Percentiles rank a stretch among this genome's conserved stretches.
Conservation (phyloP, 2,797 vertebrate species). For the Avahi laniger region DNA sequence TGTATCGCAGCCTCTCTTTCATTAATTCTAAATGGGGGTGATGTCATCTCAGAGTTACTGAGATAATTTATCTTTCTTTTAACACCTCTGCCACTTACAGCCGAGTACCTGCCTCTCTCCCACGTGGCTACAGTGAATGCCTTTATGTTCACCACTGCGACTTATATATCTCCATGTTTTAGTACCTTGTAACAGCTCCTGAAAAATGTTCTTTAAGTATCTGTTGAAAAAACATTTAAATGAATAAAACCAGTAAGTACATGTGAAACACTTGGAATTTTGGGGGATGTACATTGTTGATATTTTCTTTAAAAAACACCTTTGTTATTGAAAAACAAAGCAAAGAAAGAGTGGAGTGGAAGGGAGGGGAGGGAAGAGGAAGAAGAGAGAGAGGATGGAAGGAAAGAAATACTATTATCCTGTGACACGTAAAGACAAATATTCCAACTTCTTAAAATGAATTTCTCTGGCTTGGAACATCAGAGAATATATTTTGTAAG, state of each 20-base stretch:
- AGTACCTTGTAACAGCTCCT: not conserved
- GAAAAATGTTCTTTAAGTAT: not conserved
- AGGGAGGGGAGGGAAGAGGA: too few species aligned
- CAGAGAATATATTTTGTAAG: not conserved
- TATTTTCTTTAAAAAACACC: not conserved
- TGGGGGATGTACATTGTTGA: not conserved
- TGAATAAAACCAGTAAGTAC: not conserved
- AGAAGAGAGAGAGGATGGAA: not conserved
- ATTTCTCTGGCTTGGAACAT: not conserved
- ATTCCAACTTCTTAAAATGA: slow-evolving; percentile 10
- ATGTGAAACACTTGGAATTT: not conserved
- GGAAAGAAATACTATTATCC: not conserved
- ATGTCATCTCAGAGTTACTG: not conserved
- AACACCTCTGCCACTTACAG: not conserved
- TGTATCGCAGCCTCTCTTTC: not conserved
- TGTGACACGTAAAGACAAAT: not conserved
- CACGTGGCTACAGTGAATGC: not conserved
- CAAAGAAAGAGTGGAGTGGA: not conserved
- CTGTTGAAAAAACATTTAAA: not conserved
- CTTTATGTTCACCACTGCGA: rapidly evolving
- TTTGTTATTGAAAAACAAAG: not conserved
- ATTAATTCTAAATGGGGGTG: not conserved
- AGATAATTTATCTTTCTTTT: not conserved
- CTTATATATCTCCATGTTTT: not conserved
- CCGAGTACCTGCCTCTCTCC: not conserved